Base-by-base conservation (phyloP, 2,113 vertebrate species). In the Oxygymnocypris stewartii region DNA sequence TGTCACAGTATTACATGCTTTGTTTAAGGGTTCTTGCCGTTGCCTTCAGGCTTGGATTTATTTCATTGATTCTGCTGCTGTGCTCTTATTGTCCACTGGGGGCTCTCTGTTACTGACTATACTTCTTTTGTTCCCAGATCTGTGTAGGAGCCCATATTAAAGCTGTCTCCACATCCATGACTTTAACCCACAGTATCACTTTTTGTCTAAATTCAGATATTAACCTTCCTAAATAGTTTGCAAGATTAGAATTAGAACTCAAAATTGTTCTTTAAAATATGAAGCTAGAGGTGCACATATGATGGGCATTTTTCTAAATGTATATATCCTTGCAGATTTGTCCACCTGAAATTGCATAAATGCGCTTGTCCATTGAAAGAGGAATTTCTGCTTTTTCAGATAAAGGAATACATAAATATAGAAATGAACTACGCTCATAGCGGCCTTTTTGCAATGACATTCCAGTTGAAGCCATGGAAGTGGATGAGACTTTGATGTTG, bases 1-100 rank as follows among this genome's bases (percentile, higher is more conserved):
- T 54, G 25, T 77, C 51, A 44, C 71, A 75, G 71, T n/a, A n/a
- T 44, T 75, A 76, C n/a, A 47, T 47, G 11, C 10, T 25, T 76
- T 75, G 23, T 44, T 44, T 57, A 16, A 57, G 18, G 76, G 20
- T 73, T 12, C 9, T 79, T 12, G 11, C 6, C 20, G 9, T 79
- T 35, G 7, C 6, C 28, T 79, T 51, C 51, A 37, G 49, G 76
- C 76, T 79, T 57, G 49, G 37, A 14, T 31, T 79, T 35, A 31
- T 57, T 57, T 20, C 14, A 35, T 57, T 57, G 47, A 37, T 57
- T 57, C 42, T 65, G 51, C 65, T 74, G 78, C 35, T 75, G 6
- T 82, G 28, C 79, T 61, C 12, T 44, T 42, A 7, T 42, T 37
- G 10, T 82, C 85, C 85, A 65, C 51, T 75, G 67, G 69, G 63